Evolutionary conservation across 35 echinoderm and acorn worm species (phyloP), one percentile per base, ranked within the genome.

Genomic region (Diadema setosum): DNA sequence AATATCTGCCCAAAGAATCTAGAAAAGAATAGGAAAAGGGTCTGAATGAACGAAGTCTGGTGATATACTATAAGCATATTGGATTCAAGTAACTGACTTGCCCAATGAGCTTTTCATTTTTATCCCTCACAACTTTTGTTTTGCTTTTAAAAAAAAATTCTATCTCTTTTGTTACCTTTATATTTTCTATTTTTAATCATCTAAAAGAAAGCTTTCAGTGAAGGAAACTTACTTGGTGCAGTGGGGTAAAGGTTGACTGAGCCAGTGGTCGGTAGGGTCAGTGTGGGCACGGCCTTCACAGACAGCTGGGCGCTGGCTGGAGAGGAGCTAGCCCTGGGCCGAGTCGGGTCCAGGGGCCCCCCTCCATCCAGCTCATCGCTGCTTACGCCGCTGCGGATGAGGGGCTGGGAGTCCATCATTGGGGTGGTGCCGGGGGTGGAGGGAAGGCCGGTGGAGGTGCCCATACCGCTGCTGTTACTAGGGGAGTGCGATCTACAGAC

Each of bases 261-360:
- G 5, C 44, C 52, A 36, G 45, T 58, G 33, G 52, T 25, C 1
- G 45, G 81, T 9, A 56, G 46, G 30, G 52, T 83, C 81, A 50
- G 45, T 44, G 35, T 26, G 24, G 73, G 73, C 2, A 70, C 52
- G 3, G 80, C 59, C 26, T 58, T 90, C 5, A 90, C 88, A 11
- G 88, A 42, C 23, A 86, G 56, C 57, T 95, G 93, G 46, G 87
- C 88, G 58, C 80, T 95, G 29, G 89, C 63, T 11, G 93, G 93
- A 5, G 94, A 96, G 17, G 94, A 92, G 46, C 90, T 88, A 23
- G 94, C 90, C 48, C 90, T 65, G 5, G 89, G 94, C 80, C 94
- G 75, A 46, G 44, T 88, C 32, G 88, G 88, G 59, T 96, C 89
- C 27, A 87, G 56, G 20, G 80, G 81, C 2, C 75, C 42, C 73